Evolutionary conservation across 1,140 invertebrate genomes (phyloP), one percentile per base, ranked within the genome.

Genomic region (Nasonia longicornis): DNA sequence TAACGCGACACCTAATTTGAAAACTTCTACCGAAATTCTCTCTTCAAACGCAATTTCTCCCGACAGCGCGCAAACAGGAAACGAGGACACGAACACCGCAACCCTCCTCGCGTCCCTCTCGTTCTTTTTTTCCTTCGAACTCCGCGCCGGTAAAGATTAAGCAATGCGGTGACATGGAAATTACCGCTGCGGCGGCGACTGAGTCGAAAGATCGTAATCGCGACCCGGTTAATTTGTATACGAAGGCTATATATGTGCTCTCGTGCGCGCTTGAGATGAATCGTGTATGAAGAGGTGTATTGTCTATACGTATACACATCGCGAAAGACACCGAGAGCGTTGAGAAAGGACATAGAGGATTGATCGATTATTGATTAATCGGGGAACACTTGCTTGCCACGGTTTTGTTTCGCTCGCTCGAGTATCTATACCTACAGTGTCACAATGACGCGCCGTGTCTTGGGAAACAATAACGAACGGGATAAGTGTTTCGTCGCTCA

Each of bases 141-240:
- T 66, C 45, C 7, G 63, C 2, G 2, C 20, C 52, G 52, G 52
- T 58, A 58, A 58, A 20, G 38, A 73, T 45, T 48, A 48, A 73
- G 71, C 16, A 73, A 73, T 73, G n/a, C 8, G 42, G 42, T 45
- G 38, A 45, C 71, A 73, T 73, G 42, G 42, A 73, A 72, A 72
- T 72, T 72, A 72, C 70, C 16, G 29, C 45, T 12, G 45, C 14
- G 45, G 45, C 45, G 45, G 66, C 26, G 66, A 26, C 26, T 69
- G 45, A 48, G 45, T 16, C 35, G 16, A n/a, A 22, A 72, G 70
- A 72, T 72, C 70, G 38, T 42, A 72, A 72, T 72, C 70, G 70
- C 20, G 70, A 42, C 70, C 70, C 38, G 31, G 70, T 42, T 72
- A 42, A 72, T 72, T 72, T 35, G 35, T 72, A 31, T 31, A 67